Percentiles rank a stretch among this genome's conserved stretches.
phyloP scores from a whole-genome alignment of 2,797 vertebrate genomes.

The Peromyscus eremicus region DNA sequence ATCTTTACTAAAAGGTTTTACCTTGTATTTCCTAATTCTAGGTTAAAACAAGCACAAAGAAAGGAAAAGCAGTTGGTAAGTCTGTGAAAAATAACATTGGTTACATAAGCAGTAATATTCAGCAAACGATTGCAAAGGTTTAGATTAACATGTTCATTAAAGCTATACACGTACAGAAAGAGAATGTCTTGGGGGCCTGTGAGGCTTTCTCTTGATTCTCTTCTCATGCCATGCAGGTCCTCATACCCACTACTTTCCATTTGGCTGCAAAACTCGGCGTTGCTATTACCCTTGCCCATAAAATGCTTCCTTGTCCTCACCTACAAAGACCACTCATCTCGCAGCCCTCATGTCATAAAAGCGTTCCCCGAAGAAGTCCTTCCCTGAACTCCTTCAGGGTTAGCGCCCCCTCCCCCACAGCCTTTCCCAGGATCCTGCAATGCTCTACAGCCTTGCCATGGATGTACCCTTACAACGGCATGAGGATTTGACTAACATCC shows the following conservation, averaged over 20 bases:
- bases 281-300: not conserved
- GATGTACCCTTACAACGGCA: not conserved
- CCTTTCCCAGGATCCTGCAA: not conserved
- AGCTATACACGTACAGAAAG: not conserved
- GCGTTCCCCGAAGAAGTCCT: not conserved
- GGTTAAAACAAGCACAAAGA: constrained; percentile 83
- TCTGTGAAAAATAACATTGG: constrained; percentile 63
- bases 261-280: not conserved
- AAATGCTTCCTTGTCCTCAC: not conserved
- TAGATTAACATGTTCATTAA: not conserved
- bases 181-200: not conserved
- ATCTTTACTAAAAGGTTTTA: constrained; percentile 81
- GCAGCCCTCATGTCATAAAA: not conserved
- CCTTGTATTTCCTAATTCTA: constrained; percentile 83
- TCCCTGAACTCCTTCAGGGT: not conserved
- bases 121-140: constrained; percentile 38
- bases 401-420: not conserved
- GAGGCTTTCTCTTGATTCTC: not conserved
- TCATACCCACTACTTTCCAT: constrained; percentile 47
- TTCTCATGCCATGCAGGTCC: not conserved
- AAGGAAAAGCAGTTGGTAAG: constrained; percentile 53
- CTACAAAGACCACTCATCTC: not conserved
- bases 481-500: not conserved
- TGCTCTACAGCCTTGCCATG: not conserved
- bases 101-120: constrained; percentile 58